Evolutionary conservation across 2,888 invertebrate species (phyloP), one percentile per base, ranked within the genome.

Genomic region (Malthinus seriepunctatus): DNA sequence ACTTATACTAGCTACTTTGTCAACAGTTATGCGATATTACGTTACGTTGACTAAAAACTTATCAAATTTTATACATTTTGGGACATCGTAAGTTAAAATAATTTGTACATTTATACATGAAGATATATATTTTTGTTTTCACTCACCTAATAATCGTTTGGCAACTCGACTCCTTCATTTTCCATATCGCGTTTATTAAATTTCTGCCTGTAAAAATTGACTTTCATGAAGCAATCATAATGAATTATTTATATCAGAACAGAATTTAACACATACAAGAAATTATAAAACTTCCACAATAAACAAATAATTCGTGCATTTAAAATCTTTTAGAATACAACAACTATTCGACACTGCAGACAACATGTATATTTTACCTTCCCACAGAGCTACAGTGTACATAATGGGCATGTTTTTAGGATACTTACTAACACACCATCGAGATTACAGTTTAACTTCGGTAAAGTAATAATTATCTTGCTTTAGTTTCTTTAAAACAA

Each of bases 281-380:
- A 31, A 8, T 23, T 33, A n/a, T 42, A 31, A 8, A 44, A 54
- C 37, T 49, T n/a, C n/a, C n/a, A n/a, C n/a, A 23, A 23, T 23
- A 23, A 23, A 23, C 23, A 2, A 23, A 23, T 5, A 23, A 23
- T 23, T 23, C 23, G 5, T 5, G 5, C 23, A 39, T 23, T 12
- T 48, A n/a, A 8, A 46, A 60, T 51, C 48, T 79, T 78, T 47
- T 69, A 88, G 87, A 46, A 83, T 87, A 51, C 79, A 82, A 66
- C 85, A 86, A 67, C 75, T 88, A 56, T 88, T 88, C 71, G 83
- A 83, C 55, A 88, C 88, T 1, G 88, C 88, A 6, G 85, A 88
- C 75, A 79, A 84, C 44, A 87, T 88, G 79, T 88, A 88, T 71
- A 86, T 85, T 37, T 77, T 87, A 56, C 88, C 88, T 31, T 81